Conservation (phyloP, 2,113 vertebrate genomes). For the Tragelaphus imberbis region DNA sequence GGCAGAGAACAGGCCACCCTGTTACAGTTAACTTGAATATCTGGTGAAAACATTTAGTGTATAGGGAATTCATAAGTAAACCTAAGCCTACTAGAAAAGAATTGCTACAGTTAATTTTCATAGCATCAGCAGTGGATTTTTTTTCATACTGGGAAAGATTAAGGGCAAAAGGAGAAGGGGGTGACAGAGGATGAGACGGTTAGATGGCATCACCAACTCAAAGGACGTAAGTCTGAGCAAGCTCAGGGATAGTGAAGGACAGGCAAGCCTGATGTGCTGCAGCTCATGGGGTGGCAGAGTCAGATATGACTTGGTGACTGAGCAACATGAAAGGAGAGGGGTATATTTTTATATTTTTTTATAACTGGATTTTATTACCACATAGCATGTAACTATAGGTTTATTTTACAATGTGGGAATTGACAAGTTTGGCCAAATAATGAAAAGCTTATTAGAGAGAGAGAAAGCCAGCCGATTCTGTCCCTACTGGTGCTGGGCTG, state of each 20-base stretch:
- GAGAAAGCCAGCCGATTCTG: not conserved
- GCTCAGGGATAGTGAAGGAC: not conserved
- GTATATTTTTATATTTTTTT: not conserved
- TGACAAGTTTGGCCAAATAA: not conserved
- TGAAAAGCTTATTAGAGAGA: not conserved
- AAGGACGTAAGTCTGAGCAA: not conserved
- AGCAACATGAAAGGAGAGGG: not conserved
- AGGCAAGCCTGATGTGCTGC: not conserved
- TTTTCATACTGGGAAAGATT: not conserved
- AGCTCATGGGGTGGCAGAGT: not conserved
- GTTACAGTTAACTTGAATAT: not conserved
- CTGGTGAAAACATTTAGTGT: conserved; percentile 1
- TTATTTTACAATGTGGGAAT: conserved; percentile 10
- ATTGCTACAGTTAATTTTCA: not conserved
- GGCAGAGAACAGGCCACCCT: not conserved
- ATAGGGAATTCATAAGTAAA: not conserved
- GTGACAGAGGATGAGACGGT: not conserved
- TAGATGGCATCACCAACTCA: not conserved
- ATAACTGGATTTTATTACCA: conserved; percentile 29
- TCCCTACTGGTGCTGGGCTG: not conserved
- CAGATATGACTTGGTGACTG: not conserved
- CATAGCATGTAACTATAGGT: not conserved
- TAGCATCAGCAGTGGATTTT: not conserved
- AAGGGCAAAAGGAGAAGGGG: not conserved
- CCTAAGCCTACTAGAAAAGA: not conserved